A percentile compares a stretch with the other conserved stretches of the same genome.
These are phyloP conservation scores for Donacobius atricapilla DNA, from an alignment of 2,113 vertebrate species.

Conservation along the genomic window DNA sequence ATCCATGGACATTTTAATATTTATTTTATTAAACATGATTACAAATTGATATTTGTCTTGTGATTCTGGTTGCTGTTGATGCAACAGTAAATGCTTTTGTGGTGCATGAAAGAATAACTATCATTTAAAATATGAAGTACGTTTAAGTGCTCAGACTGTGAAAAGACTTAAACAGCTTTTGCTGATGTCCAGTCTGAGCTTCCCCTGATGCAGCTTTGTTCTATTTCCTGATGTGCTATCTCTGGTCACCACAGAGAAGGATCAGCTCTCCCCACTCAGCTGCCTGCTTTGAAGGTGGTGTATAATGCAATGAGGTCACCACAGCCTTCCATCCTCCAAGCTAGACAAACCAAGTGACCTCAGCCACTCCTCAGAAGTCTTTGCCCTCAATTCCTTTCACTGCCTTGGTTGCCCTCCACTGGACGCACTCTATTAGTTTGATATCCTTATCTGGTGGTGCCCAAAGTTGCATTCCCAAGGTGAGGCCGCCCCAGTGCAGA, in stretches of 20 bases:
- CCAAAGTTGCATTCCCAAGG: not conserved
- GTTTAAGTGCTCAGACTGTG: not conserved
- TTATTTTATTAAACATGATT: not conserved
- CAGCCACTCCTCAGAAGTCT: not conserved
- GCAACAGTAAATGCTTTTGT: not conserved
- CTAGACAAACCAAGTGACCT: not conserved
- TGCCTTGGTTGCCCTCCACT: not conserved
- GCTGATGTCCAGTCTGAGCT: not conserved
- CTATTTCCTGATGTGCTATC: not conserved
- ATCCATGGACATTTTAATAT: not conserved
- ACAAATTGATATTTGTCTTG: not conserved
- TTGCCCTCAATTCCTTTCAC: not conserved
- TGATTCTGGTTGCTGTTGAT: not conserved
- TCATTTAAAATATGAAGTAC: not conserved
- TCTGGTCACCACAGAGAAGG: not conserved
- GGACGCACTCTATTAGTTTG: not conserved
- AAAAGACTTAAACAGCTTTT: not conserved
- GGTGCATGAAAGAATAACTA: not conserved
- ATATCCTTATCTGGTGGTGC: not conserved
- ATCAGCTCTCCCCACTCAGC: not conserved
- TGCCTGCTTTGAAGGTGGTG: not conserved
- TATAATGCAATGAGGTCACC: not conserved
- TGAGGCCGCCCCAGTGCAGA: rapidly evolving
- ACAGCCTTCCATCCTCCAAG: not conserved
- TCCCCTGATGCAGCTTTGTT: not conserved